Base-by-base conservation (phyloP, 2,888 invertebrate genomes). In the Piscicola geometra region DNA sequence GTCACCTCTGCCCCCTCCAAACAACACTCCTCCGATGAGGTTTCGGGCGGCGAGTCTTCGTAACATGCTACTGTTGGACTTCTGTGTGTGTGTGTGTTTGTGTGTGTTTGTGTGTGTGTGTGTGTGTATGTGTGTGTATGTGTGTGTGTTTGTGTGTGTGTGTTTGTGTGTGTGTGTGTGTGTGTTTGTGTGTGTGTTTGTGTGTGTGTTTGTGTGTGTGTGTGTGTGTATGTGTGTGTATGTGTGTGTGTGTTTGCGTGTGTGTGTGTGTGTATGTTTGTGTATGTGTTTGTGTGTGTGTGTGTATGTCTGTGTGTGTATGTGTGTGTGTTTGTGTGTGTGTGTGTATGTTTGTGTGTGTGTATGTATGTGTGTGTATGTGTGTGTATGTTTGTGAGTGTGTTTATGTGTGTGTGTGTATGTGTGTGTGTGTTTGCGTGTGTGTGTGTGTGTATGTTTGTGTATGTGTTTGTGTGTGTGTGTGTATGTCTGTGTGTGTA, bases 11-110 rank as follows among this genome's bases (percentile, higher is more conserved):
- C 60, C 1, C 35, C 35, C 30, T 73, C 73, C 35, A 73, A 35
- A 56, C 73, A 73, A 21, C 52, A 71, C 21, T 75, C 68, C 47
- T 75, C 75, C 9, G 68, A 66, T 0, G 75, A 75, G 0, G 76
- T 71, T n/a, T 71, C 76, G 1, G 76, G 76, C 1, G 76, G 76
- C 0, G 76, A 76, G 36, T 71, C 66, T 18, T 60, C 56, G 35
- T 72, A 72, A 30, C 52, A 30, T n/a, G 52, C 15, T 15, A 30
- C 25, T 12, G 56, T 25, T 35, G 56, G 30, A 9, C n/a, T n/a
- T 5, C 32, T 32, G n/a, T 15, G 18, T 12, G 12, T 25, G 70
- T 32, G 70, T 9, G 64, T 25, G 18, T 74, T 33, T 18, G 33
- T 66, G 28, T 67, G 30, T 64, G 5, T 3, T 41, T 5, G 41